These are phyloP conservation scores for Drosophila nasuta DNA, from an alignment of 1,140 invertebrate genomes.

Conservation along the genomic window DNA sequence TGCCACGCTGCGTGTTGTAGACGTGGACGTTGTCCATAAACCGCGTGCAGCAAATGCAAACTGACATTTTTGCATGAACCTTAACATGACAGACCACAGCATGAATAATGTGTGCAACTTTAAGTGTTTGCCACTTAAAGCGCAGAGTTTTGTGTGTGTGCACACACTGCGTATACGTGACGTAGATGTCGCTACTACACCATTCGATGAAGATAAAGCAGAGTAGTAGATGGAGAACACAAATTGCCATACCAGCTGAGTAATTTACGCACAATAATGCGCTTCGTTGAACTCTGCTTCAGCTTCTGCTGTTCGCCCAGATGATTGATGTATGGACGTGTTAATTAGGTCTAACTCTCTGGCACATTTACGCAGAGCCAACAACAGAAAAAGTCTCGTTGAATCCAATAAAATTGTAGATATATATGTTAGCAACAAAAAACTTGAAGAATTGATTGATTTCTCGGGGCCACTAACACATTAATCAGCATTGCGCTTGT, in stretches of 20 bases:
- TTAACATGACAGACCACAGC: slow-evolving; percentile 72
- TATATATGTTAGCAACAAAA: slow-evolving; percentile 37
- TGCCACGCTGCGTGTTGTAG: not conserved
- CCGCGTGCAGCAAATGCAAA: slow-evolving; percentile 68
- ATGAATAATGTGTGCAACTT: slow-evolving; percentile 48
- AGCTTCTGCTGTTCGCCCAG: slow-evolving; percentile 45
- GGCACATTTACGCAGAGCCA: slow-evolving; percentile 55
- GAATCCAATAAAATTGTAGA: slow-evolving; percentile 66
- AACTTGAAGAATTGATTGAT: slow-evolving; percentile 81
- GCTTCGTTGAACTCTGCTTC: slow-evolving; percentile 72
- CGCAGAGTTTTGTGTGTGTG: slow-evolving; percentile 15
- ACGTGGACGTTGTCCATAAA: slow-evolving; percentile 42
- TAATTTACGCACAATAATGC: slow-evolving; percentile 82
- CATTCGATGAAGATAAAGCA: slow-evolving; percentile 11
- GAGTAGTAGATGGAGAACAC: not conserved
- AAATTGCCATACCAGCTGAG: slow-evolving; percentile 56
- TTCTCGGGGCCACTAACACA: slow-evolving; percentile 69
- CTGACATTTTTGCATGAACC: slow-evolving; percentile 75
- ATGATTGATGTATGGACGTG: slow-evolving; percentile 83
- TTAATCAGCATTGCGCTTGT: slow-evolving; percentile 73
- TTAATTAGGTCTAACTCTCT: slow-evolving; percentile 77
- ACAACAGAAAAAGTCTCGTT: slow-evolving; percentile 25
- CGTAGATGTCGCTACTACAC: slow-evolving; percentile 23
- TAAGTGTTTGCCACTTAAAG: slow-evolving; percentile 57
- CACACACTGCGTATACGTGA: slow-evolving; percentile 41